phyloP scores from a whole-genome alignment of 2,888 invertebrate genomes.

The Tanypteryx hageni region DNA sequence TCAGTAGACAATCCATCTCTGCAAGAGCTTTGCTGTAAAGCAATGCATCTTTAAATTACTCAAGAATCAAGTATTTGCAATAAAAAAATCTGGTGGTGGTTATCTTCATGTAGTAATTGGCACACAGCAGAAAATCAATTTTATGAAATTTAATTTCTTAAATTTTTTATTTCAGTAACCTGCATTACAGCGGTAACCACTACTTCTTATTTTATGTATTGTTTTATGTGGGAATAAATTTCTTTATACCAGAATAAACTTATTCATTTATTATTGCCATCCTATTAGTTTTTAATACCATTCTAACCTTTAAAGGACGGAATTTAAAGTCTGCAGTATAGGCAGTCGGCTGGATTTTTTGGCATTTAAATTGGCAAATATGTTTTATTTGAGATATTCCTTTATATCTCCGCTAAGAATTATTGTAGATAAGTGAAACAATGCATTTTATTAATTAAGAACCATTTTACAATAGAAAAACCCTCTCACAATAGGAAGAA shows the following conservation, averaged over 20 bases:
- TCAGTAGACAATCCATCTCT: background rate
- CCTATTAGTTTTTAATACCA: no score
- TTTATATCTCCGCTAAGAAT: no score
- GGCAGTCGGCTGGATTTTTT: no score
- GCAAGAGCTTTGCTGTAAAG: background rate
- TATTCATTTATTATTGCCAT: no score
- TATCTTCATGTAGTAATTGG: slow-evolving; percentile 22
- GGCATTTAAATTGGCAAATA: no score
- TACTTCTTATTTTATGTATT: slow-evolving; percentile 53
- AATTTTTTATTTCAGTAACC: slow-evolving; percentile 57
- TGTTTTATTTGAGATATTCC: no score
- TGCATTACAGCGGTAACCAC: slow-evolving; percentile 44
- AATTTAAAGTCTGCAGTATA: no score
- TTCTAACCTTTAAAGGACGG: no score
- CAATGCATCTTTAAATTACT: background rate
- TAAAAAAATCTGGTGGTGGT: background rate
- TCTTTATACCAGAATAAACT: slow-evolving; percentile 37
- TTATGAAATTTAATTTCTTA: slow-evolving; percentile 29
- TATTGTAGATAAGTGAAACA: no score
- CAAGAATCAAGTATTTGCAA: background rate
- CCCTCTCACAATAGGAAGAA: no score
- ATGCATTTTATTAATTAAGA: no score
- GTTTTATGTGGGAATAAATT: slow-evolving; percentile 57
- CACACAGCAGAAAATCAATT: background rate
- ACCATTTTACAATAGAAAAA: no score